Base-by-base conservation (phyloP, 2,113 vertebrate genomes). In the Actenoides hombroni region DNA sequence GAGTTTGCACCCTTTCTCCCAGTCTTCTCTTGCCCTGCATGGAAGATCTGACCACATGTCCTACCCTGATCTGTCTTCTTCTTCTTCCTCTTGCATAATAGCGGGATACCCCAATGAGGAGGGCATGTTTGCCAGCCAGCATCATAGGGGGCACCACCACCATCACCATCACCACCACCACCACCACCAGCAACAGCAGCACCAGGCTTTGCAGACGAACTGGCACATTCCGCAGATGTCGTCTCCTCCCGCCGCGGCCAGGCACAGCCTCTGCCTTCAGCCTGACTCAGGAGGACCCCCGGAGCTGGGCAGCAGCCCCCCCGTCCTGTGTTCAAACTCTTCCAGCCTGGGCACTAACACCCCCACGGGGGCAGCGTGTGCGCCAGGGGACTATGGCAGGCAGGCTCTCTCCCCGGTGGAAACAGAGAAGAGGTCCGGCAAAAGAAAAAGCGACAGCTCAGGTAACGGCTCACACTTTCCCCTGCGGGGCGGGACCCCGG, bases 361-460 rank as follows among this genome's bases (percentile, higher is more conserved):
- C 97, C 99, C 99, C 16, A 98, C 99, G 0, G 99, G 98, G 94
- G 98, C 99, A 88, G 98, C 99, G 33, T 99, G 99, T 48, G 98
- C 98, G 39, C 98, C 99, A 3, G 99, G 98, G 76, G 99, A 99
- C 97, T 99, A 99, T 96, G 99, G 99, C 93, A 98, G 99, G 94
- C 99, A 99, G 97, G 98, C 99, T 78, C 97, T 99, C 97, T 99
- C 99, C 86, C 99, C 99, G 21, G 98, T 98, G 37, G 99, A 99
- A 96, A 99, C 98, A 3, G 99, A 99, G 97, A 99, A 99, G 98
- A 98, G 99, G 90, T 98, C 97, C 69, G 90, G 98, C 92, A 99
- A 99, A 92, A 98, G 99, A 96, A 99, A 99, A 98, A 99, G 99
- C 97, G 99, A 99, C 97, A 99, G 99, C 94, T 99, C 99, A 99